Evolutionary conservation across 2,888 invertebrate species (phyloP).

Genomic region (Sturmia bella): DNA sequence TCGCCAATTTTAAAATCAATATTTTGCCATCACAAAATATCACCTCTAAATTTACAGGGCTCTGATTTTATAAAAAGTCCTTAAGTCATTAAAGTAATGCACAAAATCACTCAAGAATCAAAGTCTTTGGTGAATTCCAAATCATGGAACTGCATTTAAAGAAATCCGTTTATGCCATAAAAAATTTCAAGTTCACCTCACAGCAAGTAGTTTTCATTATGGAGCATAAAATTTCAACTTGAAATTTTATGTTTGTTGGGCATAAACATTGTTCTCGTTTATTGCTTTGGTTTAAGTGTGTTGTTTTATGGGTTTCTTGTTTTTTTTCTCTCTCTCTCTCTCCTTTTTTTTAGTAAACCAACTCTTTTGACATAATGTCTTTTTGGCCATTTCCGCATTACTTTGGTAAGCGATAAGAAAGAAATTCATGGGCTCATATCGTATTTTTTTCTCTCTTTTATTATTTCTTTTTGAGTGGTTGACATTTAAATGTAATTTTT

Average conservation of each 20-base stretch:
- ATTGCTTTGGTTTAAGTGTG: conserved; percentile 50
- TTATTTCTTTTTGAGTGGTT: conserved; percentile 69
- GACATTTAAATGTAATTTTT: conserved; percentile 69
- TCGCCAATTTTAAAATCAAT: no score
- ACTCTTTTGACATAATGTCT: conserved; percentile 69
- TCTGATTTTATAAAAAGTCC: no score
- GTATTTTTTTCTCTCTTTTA: conserved; percentile 48
- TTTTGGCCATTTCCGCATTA: conserved; percentile 70
- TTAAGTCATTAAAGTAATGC: no score
- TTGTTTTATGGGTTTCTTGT: conserved; percentile 53
- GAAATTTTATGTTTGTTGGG: neutral
- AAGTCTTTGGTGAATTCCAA: no score
- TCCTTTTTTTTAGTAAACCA: conserved; percentile 37
- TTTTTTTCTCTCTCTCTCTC: conserved; percentile 30
- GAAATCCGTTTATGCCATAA: no score
- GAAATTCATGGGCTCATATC: conserved; percentile 68
- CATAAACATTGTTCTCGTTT: conserved; percentile 56
- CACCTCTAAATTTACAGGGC: no score
- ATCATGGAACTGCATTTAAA: no score
- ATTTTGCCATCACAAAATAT: no score
- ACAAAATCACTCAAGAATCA: no score
- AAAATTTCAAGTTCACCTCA: no score
- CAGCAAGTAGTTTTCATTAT: no score
- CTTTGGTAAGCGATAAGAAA: conserved; percentile 70
- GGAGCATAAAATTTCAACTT: no score